Evolutionary conservation across 2,888 invertebrate genomes (phyloP).

Genomic region (Cetonia aurata): DNA sequence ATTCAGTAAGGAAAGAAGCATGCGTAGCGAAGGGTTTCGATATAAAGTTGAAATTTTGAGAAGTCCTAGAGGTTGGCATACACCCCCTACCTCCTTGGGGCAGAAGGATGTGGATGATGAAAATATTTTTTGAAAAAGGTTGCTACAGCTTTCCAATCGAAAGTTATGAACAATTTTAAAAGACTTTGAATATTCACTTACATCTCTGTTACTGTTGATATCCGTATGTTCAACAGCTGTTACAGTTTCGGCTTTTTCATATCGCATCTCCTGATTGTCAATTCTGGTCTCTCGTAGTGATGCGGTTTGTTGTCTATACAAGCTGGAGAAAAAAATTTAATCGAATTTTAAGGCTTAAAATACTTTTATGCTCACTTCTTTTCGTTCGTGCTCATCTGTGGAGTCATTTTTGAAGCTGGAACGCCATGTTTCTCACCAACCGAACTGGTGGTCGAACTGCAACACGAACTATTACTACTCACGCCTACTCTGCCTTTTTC

Average conservation of each 20-base stretch:
- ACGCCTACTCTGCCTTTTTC: constrained; percentile 69
- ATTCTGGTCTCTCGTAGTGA: constrained; percentile 75
- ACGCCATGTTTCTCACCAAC: constrained; percentile 61
- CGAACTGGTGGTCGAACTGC: constrained; percentile 71
- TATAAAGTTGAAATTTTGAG: too few species aligned
- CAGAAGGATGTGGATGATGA: too few species aligned
- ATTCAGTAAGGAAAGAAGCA: too few species aligned
- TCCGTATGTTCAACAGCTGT: constrained; percentile 66
- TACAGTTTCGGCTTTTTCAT: constrained; percentile 57
- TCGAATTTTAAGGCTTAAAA: background rate
- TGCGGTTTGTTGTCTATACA: constrained; percentile 39
- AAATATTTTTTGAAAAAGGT: too few species aligned
- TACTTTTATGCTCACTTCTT: constrained; percentile 52
- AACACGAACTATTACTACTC: constrained; percentile 67
- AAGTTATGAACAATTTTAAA: too few species aligned
- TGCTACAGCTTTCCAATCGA: too few species aligned
- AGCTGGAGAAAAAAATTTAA: constrained; percentile 3
- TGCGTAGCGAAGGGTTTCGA: too few species aligned
- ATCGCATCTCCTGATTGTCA: constrained; percentile 68
- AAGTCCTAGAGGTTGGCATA: too few species aligned
- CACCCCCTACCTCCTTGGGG: too few species aligned
- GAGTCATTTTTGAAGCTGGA: constrained; percentile 59
- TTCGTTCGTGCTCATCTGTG: constrained; percentile 58
- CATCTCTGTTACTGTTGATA: constrained; percentile 78
- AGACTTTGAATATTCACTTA: constrained; percentile 64